A percentile compares a stretch with the other conserved stretches of the same genome.
Evolutionary conservation across 2,888 invertebrate genomes (phyloP).

Genomic region (Cephus pulcher): DNA sequence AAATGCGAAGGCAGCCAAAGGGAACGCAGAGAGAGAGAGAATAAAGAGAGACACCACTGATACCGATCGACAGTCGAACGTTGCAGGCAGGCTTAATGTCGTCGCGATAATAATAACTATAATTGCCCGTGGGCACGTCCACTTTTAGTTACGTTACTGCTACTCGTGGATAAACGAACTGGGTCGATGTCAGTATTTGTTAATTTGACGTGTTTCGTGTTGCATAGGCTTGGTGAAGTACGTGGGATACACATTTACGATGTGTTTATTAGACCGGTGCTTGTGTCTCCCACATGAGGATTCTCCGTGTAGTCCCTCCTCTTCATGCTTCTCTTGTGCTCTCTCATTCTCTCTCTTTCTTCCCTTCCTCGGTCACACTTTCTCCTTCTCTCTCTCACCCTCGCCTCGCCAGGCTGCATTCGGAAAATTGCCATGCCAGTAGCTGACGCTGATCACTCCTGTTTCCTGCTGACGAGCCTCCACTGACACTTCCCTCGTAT

Average conservation of each 20-base stretch:
- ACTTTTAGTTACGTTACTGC: neutral
- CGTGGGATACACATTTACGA: conserved; percentile 33
- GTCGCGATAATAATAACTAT: neutral
- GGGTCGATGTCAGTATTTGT: neutral
- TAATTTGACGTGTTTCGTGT: neutral
- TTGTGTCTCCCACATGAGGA: neutral
- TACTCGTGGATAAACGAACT: neutral
- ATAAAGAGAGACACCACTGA: neutral
- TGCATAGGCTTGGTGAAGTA: neutral
- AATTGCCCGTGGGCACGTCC: neutral
- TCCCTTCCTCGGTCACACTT: too few relatives aligned
- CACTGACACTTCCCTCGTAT: neutral
- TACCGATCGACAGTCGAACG: neutral
- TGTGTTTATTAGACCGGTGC: conserved; percentile 40
- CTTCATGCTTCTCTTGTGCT: too few relatives aligned
- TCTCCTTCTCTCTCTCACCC: too few relatives aligned
- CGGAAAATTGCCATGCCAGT: conserved; percentile 41
- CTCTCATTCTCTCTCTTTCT: too few relatives aligned
- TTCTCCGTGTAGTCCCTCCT: neutral
- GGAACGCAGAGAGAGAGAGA: conserved; percentile 12
- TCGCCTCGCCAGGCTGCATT: neutral
- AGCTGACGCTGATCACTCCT: conserved; percentile 32
- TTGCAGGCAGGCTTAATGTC: neutral
- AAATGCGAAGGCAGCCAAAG: conserved; percentile 16
- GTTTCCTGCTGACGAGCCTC: neutral